These are phyloP conservation scores for Puffinus mauretanicus DNA, from an alignment of 2,113 vertebrate species.

Conservation along the genomic window DNA sequence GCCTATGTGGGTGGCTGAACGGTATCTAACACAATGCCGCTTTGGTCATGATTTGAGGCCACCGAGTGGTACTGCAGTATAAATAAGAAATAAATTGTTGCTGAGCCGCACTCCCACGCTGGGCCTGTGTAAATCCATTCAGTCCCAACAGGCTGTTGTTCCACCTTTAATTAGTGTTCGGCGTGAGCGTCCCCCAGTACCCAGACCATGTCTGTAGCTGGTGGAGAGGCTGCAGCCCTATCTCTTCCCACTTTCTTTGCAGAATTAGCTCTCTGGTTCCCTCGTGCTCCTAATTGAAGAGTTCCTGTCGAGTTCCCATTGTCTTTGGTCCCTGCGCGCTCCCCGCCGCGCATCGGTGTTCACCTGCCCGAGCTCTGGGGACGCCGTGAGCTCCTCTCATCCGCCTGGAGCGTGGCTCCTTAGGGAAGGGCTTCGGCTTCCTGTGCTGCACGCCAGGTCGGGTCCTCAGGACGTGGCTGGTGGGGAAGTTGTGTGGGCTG, in stretches of 20 bases:
- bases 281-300: not conserved
- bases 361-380: not conserved
- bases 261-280: not conserved
- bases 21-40: not conserved
- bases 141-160: not conserved
- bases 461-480: not conserved
- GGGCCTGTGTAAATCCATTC: constrained; percentile 1
- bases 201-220: not conserved
- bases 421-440: not conserved
- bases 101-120: rapidly evolving
- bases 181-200: not conserved
- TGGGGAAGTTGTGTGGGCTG: not conserved
- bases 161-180: not conserved
- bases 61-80: not conserved
- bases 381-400: not conserved
- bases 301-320: not conserved
- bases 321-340: not conserved
- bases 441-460: rapidly evolving
- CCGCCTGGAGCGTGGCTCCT: rapidly evolving
- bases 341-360: rapidly evolving
- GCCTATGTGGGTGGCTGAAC: not conserved
- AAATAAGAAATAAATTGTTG: not conserved
- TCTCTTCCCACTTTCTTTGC: not conserved
- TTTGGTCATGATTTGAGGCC: constrained; percentile 17
- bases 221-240: not conserved